Base-by-base conservation (phyloP, 2,888 invertebrate species). In the Orgyia antiqua region DNA sequence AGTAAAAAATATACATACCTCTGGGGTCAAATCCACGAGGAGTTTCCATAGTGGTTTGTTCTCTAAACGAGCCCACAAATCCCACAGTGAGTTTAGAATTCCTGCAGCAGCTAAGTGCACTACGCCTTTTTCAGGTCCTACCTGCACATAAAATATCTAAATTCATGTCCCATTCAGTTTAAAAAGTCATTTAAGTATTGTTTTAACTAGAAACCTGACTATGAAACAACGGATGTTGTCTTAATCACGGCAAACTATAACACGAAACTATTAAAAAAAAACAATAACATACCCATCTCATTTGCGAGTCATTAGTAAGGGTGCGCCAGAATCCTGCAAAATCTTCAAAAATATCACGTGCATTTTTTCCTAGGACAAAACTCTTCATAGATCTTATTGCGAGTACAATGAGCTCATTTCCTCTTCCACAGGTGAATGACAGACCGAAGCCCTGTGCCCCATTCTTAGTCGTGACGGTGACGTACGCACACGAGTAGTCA, bases 111-210 rank as follows among this genome's bases (percentile, higher is more conserved):
- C 97, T 48, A 97, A 80, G 76, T 97, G 96, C 7, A 91, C 91
- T 0, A 94, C 96, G 6, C 97, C 96, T 74, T 96, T 96, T 68
- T 96, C 96, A 7, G 96, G 96, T 1, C 96, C 96, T 29, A 96
- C 89, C 95, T 94, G 17, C 15, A 15, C 15, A 15, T 15, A 15
- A 15, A 15, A 15, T 4, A 4, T 15, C 4, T 15, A 15, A 15
- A 15, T 15, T 15, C 4, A n/a, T n/a, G n/a, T n/a, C n/a, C n/a
- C n/a, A n/a, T n/a, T n/a, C n/a, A n/a, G n/a, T n/a, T n/a, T n/a
- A n/a, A n/a, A n/a, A n/a, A n/a, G n/a, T n/a, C n/a, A n/a, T n/a
- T n/a, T n/a, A n/a, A n/a, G n/a, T n/a, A n/a, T n/a, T n/a, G n/a
- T n/a, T n/a, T n/a, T n/a, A n/a, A n/a, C n/a, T n/a, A n/a, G n/a